Percentiles rank a stretch among this genome's conserved stretches.
phyloP scores from a whole-genome alignment of 2,113 vertebrate genomes.

The Lonchura striata region DNA sequence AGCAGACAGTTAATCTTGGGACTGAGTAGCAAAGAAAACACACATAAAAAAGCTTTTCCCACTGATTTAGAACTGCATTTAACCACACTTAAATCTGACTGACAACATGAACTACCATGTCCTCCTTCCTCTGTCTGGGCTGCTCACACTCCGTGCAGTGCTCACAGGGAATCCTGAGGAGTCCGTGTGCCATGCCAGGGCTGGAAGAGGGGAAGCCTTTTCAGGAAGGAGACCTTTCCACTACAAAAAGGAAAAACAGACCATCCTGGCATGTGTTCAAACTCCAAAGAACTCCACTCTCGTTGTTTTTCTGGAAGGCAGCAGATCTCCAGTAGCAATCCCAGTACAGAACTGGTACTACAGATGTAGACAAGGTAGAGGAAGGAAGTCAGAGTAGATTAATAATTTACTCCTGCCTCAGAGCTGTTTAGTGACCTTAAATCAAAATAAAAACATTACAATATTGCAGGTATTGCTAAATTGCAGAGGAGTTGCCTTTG shows the following conservation, averaged over 20 bases:
- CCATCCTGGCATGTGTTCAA: neutral
- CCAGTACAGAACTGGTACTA: neutral
- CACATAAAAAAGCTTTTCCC: neutral
- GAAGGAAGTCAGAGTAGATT: neutral
- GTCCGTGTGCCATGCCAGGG: neutral
- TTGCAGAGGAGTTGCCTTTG: neutral
- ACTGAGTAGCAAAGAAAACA: neutral
- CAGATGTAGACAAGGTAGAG: neutral
- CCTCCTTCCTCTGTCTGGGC: neutral
- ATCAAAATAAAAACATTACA: neutral
- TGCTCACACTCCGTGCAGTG: accelerated
- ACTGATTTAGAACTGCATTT: neutral
- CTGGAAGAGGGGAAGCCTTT: neutral
- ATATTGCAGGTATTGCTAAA: neutral
- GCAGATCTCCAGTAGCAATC: neutral
- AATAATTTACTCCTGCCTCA: neutral
- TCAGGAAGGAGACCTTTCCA: neutral
- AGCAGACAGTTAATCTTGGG: neutral
- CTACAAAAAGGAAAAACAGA: neutral
- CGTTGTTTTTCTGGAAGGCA: neutral
- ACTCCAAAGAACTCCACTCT: neutral
- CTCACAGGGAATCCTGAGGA: neutral
- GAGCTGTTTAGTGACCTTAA: neutral
- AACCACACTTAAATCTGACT: neutral
- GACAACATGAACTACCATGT: neutral